These are phyloP conservation scores for Passer domesticus DNA, from an alignment of 2,113 vertebrate genomes.

Conservation along the genomic window DNA sequence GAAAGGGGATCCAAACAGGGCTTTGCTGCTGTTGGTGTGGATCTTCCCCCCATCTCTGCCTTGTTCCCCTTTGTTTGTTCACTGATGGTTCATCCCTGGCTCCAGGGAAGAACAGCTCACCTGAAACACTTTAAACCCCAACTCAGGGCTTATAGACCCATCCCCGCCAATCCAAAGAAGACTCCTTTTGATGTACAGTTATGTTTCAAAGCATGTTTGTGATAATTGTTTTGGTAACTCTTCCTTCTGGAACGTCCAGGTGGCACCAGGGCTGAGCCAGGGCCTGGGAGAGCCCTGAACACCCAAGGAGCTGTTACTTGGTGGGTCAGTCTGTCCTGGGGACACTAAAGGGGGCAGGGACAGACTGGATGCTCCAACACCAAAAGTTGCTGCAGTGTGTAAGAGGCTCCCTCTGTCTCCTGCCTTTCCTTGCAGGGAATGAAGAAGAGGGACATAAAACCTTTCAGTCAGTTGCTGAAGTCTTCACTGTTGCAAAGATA, in stretches of 20 bases:
- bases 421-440: neutral
- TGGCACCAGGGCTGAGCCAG: neutral
- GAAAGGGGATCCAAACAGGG: neutral
- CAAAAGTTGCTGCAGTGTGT: neutral
- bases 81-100: neutral
- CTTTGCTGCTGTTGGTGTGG: neutral
- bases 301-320: neutral
- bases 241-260: neutral
- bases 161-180: neutral
- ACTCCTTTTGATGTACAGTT: neutral
- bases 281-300: neutral
- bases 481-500: constrained; percentile 6
- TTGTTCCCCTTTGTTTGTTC: neutral
- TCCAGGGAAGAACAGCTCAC: neutral
- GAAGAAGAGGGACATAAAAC: neutral
- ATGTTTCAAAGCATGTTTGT: neutral
- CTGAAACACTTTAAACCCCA: neutral
- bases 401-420: neutral
- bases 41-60: neutral
- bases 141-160: rapidly evolving
- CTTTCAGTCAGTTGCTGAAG: neutral
- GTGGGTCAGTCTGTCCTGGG: neutral
- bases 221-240: neutral
- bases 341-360: neutral
- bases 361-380: neutral